Base-by-base conservation (phyloP, 2,888 invertebrate genomes). In the Eupithecia subumbrata region DNA sequence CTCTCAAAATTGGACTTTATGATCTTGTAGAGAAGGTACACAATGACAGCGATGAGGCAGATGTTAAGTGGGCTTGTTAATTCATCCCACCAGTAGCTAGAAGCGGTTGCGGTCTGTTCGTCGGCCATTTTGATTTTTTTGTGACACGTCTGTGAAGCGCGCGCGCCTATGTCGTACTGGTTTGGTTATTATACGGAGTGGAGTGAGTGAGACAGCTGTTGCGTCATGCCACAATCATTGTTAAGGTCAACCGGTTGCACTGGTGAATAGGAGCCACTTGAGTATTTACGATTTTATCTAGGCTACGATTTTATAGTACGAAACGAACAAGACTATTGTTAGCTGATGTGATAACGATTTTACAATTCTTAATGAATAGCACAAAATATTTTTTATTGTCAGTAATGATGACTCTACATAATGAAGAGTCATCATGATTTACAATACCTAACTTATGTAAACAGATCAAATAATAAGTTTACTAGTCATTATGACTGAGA, bases 21-120 rank as follows among this genome's bases (percentile, higher is more conserved):
- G 67, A 97, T 96, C 89, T 96, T 96, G 88, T 96, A 96, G 43
- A 96, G 85, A 81, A 97, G 95, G 86, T 92, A 94, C 84, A 91
- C 87, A 80, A 94, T 94, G 70, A 93, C 85, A 66, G 88, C 87
- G 75, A 94, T 87, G 76, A 94, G 84, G 69, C 91, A 86, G 80
- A 94, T 84, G 83, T 94, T 94, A 37, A 94, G 79, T 37, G 94
- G 94, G 82, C 93, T 93, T 79, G 89, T 91, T 66, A 94, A 84
- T 85, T 94, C 94, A 79, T 94, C 94, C 94, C 93, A 94, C 94
- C 93, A 94, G 83, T 91, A 87, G 71, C 88, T 89, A 73, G 88
- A 81, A 80, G 85, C 80, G 78, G 81, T 83, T 79, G 84, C 81
- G 76, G 82, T 83, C 80, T 89, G 77, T 71, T 80, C 80, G 79